phyloP scores from a whole-genome alignment of 2,113 vertebrate genomes.

The Hydropotes inermis region DNA sequence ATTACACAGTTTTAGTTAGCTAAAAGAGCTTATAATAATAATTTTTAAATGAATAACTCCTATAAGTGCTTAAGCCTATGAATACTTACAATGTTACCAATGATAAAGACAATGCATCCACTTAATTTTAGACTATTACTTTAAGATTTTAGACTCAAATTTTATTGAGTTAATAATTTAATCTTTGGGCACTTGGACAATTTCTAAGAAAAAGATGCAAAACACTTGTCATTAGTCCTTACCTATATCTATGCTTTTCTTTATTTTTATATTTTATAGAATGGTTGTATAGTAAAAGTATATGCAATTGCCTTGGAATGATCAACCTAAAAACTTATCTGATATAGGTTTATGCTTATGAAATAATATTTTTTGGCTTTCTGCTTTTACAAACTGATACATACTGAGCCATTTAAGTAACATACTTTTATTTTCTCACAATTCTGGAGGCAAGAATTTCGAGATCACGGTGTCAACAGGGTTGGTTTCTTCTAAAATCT shows the following conservation, averaged over 20 bases:
- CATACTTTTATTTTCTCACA: background rate
- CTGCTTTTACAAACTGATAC: background rate
- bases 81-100: background rate
- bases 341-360: background rate
- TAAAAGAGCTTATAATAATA: background rate
- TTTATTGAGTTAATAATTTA: conserved; percentile 21
- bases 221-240: background rate
- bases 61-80: background rate
- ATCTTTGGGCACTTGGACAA: background rate
- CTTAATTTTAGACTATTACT: background rate
- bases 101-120: background rate
- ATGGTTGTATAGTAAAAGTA: background rate
- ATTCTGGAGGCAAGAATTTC: background rate
- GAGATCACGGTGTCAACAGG: background rate
- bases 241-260: background rate
- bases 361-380: background rate
- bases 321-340: background rate
- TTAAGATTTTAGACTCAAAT: background rate
- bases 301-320: background rate
- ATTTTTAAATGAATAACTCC: background rate
- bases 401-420: background rate
- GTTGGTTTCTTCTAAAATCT: background rate
- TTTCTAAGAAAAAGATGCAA: background rate
- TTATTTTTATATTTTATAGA: background rate
- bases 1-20: background rate